Base-by-base conservation (phyloP, 1,140 invertebrate genomes). In the Micrasema longulum region DNA sequence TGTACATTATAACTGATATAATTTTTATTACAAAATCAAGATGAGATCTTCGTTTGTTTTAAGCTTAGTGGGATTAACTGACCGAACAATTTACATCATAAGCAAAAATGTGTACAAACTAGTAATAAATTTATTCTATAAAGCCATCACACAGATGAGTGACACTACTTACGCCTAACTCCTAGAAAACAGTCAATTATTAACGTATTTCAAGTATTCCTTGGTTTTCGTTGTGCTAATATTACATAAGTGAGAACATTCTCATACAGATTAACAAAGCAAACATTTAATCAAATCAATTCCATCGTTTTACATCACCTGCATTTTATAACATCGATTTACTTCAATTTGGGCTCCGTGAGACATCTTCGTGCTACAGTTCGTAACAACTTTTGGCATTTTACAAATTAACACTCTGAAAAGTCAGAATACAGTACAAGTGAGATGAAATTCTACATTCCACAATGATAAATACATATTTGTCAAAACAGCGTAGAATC, bases 151-250 rank as follows among this genome's bases (percentile, higher is more conserved):
- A 55, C 50, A 22, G 22, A 23, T 41, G 31, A 50, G 36, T 55
- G 65, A 55, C n/a, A 55, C 65, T 68, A 68, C 7, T 43, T 68
- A 55, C 16, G 36, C 50, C 50, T 53, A 68, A 68, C 22, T 68
- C 36, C 48, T 52, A 53, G 38, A 45, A 68, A 68, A 68, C 65
- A 68, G 65, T 68, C 65, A 55, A 55, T 68, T 68, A 52, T 68
- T 55, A 41, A 60, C 18, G 36, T 60, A 60, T 64, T 41, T 64
- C 43, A 31, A 41, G 14, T 26, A 65, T 65, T 65, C 41, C 45
- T 65, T 65, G 14, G 48, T 11, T 22, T 68, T 68, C 65, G 65
- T 68, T 68, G 65, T 68, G 65, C 65, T 68, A 55, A 55, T 55
- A 14, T 68, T 68, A 68, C 50, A 52, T 68, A 55, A 55, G 36